Conservation (phyloP, 1,140 invertebrate genomes). For the Ylistrum balloti region DNA sequence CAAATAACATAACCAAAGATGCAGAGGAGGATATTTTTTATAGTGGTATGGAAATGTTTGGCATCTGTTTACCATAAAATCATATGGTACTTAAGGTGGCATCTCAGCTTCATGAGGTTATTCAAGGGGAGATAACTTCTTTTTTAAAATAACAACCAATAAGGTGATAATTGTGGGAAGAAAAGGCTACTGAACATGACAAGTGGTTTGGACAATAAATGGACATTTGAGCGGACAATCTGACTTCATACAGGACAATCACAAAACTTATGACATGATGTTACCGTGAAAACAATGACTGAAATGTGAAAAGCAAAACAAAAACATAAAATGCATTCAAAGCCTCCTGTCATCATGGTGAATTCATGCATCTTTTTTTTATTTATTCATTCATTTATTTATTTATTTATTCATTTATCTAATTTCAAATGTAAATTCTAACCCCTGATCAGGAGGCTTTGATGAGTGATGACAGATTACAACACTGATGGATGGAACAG, state of each 20-base stretch:
- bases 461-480: background rate
- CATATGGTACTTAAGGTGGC: background rate
- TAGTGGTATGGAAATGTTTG: too few relatives aligned
- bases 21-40: background rate
- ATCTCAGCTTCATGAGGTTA: background rate
- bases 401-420: too few relatives aligned
- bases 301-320: background rate
- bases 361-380: too few relatives aligned
- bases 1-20: background rate
- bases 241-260: background rate
- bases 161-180: background rate
- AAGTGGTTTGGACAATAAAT: background rate
- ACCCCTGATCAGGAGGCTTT: background rate
- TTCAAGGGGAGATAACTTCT: background rate
- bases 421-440: too few relatives aligned
- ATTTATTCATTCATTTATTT: too few relatives aligned
- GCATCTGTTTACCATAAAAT: too few relatives aligned
- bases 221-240: background rate
- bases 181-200: background rate
- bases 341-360: background rate
- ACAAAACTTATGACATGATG: conserved; percentile 10
- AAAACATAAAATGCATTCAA: background rate
- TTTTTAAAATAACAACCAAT: background rate
- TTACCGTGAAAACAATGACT: conserved; percentile 12
- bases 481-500: background rate